These are phyloP conservation scores for Halcyon chelicuti DNA, from an alignment of 2,797 vertebrate species.

Conservation along the genomic window DNA sequence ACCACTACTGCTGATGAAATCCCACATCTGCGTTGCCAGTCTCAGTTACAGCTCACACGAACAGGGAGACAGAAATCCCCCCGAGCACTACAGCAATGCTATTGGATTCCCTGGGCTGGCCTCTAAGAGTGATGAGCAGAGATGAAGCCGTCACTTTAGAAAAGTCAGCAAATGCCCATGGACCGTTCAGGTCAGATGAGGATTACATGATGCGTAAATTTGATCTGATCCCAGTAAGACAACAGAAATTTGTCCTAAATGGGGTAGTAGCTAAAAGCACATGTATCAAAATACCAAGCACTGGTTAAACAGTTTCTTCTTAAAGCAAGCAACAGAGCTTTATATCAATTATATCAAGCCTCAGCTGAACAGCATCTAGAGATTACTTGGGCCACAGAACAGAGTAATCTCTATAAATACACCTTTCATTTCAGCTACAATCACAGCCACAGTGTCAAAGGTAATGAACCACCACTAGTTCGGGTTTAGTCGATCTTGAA, in stretches of 20 bases:
- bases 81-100: not conserved
- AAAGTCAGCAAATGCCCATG: not conserved
- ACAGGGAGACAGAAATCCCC: not conserved
- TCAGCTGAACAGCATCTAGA: not conserved
- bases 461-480: not conserved
- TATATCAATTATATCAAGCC: not conserved
- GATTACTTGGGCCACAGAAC: not conserved
- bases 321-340: not conserved
- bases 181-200: not conserved
- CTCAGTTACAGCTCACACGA: not conserved
- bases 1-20: not conserved
- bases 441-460: not conserved
- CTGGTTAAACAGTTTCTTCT: not conserved
- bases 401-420: not conserved
- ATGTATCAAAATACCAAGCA: not conserved
- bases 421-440: not conserved
- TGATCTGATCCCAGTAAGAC: not conserved
- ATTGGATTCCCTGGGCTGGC: not conserved
- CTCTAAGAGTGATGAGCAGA: fast-evolving
- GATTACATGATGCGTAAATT: fast-evolving
- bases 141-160: not conserved
- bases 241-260: not conserved
- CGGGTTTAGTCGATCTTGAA: not conserved
- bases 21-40: not conserved
- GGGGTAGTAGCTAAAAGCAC: not conserved